Evolutionary conservation across 2,113 vertebrate species (phyloP).

Genomic region (Nestor notabilis): DNA sequence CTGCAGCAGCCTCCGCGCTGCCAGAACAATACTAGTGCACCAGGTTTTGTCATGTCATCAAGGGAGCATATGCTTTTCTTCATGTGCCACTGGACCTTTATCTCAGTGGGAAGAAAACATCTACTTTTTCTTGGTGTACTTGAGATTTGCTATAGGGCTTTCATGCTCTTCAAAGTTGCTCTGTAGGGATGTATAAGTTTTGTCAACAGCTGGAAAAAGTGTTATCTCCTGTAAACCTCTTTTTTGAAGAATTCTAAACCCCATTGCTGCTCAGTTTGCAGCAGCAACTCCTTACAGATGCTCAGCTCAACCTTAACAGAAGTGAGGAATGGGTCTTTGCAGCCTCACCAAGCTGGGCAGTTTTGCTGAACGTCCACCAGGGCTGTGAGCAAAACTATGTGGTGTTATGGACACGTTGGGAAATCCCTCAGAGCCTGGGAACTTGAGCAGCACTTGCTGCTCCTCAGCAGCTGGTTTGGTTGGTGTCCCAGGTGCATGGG

Average conservation of each 20-base stretch:
- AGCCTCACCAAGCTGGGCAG: background rate
- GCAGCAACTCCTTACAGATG: background rate
- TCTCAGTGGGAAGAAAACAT: background rate
- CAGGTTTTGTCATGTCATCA: background rate
- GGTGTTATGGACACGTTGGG: background rate
- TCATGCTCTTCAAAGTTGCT: background rate
- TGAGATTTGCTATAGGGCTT: background rate
- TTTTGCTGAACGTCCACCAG: background rate
- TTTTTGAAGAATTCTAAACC: background rate
- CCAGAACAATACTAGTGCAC: background rate
- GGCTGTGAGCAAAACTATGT: background rate
- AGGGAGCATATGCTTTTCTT: background rate
- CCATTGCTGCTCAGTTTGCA: background rate
- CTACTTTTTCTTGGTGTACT: background rate
- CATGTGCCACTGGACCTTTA: background rate
- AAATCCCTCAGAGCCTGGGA: background rate
- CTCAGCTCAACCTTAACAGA: background rate
- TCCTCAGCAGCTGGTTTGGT: background rate
- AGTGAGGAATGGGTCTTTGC: background rate
- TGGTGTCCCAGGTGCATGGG: rapidly evolving
- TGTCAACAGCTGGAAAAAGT: background rate
- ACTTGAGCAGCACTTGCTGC: background rate
- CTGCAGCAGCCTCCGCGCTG: background rate
- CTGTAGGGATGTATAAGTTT: background rate
- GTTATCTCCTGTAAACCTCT: background rate